Base-by-base conservation (phyloP, 2,797 vertebrate genomes). In the Sebastes itinus region DNA sequence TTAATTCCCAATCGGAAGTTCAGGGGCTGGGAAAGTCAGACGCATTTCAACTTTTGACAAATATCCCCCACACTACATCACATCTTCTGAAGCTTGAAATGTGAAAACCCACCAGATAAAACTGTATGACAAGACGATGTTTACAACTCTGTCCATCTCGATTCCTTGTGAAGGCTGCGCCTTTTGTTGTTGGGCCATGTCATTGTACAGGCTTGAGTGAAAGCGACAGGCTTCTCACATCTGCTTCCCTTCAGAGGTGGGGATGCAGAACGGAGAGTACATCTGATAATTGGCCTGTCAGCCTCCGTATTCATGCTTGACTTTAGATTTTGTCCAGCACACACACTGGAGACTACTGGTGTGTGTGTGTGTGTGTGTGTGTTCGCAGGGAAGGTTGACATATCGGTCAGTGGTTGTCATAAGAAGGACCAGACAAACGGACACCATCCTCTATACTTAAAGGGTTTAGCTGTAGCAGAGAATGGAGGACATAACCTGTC, bases 221-320 rank as follows among this genome's bases (percentile, higher is more conserved):
- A 90, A 88, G 89, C 64, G 92, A 94, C 92, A 92, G 86, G 77
- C 89, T 85, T 89, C 89, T 92, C 91, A 92, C 91, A 88, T 89
- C 86, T 92, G 90, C 85, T 91, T 90, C 83, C 83, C 90, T 81
- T 92, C 91, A 89, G 87, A 87, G 88, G 85, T 74, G 86, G 61
- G 73, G 84, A 87, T 84, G 91, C 87, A 89, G 91, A 91, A 87
- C 77, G 75, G 83, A 86, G 76, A 82, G 76, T 82, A 80, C 84
- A 89, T 94, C 89, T 90, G 92, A 91, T 94, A 94, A 95, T 95
- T 93, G 88, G 88, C 84, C 88, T 92, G 93, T 94, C 94, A 93
- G 86, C 83, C 83, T 90, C 79, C 83, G 88, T 93, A 89, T 93
- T 93, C 90, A 94, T 88, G 92, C 86, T 85, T 88, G 91, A 92